phyloP scores from a whole-genome alignment of 2,888 invertebrate genomes.

The Bellardia pandia region DNA sequence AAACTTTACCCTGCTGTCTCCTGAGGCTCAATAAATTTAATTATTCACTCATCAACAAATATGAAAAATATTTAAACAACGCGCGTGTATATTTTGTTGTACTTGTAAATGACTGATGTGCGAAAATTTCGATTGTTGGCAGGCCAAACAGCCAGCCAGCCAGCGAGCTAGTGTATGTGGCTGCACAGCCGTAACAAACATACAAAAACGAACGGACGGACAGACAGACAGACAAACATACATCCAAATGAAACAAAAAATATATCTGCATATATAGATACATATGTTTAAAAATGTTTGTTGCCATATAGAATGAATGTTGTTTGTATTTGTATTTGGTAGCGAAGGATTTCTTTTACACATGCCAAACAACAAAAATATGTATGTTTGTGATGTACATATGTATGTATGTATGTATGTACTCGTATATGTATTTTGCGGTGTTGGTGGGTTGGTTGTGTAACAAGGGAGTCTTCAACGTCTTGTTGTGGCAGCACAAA shows the following conservation, averaged over 20 bases:
- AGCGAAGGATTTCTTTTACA: conserved; percentile 53
- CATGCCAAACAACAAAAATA: conserved; percentile 10
- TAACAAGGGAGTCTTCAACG: conserved; percentile 66
- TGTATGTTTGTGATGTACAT: neutral
- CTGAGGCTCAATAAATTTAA: conserved; percentile 9
- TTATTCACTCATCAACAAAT: conserved; percentile 9
- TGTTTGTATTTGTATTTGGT: conserved; percentile 55
- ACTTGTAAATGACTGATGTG: conserved; percentile 72
- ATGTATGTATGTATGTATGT: no score
- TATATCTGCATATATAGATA: conserved; percentile 71
- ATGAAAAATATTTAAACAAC: conserved; percentile 32
- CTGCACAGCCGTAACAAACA: conserved; percentile 24
- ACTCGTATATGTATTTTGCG: conserved; percentile 11
- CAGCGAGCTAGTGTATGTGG: neutral
- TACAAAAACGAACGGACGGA: conserved; percentile 1
- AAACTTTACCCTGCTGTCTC: conserved; percentile 4
- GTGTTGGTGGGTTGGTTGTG: conserved; percentile 59
- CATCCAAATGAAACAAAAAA: conserved; percentile 52
- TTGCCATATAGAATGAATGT: conserved; percentile 45
- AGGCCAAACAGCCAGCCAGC: conserved; percentile 32
- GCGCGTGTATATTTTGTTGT: conserved; percentile 57
- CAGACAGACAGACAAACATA: conserved; percentile 41
- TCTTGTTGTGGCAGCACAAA: conserved; percentile 46
- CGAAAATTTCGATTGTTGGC: conserved; percentile 72
- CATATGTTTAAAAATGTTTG: conserved; percentile 65